A percentile compares a stretch with the other conserved stretches of the same genome.
Evolutionary conservation across 2,113 vertebrate species (phyloP).

Genomic region (Ceyx cyanopectus): DNA sequence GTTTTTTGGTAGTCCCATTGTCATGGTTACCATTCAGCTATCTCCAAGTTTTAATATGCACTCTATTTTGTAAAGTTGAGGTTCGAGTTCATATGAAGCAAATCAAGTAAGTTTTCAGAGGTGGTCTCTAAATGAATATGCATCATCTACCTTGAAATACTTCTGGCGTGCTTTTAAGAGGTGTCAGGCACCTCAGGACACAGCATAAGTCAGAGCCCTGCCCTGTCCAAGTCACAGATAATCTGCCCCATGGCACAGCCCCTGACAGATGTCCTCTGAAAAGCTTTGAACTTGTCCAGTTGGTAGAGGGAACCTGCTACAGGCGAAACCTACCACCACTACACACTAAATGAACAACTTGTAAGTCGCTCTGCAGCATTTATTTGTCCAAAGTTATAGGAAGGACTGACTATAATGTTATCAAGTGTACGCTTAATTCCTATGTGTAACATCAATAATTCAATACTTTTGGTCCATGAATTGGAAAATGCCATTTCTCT

Average conservation of each 20-base stretch:
- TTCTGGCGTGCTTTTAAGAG: not conserved
- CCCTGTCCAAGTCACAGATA: not conserved
- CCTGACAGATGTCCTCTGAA: not conserved
- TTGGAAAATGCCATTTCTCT: not conserved
- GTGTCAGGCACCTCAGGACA: not conserved
- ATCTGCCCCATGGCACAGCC: not conserved
- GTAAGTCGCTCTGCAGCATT: not conserved
- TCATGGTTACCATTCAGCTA: slow-evolving; percentile 51
- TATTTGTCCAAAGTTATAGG: not conserved
- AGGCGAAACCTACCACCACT: not conserved
- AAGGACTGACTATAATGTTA: not conserved
- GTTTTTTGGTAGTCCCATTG: not conserved
- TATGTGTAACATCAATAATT: not conserved
- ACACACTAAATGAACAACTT: not conserved
- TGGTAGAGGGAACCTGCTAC: not conserved
- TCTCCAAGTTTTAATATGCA: slow-evolving; percentile 28
- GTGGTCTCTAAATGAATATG: not conserved
- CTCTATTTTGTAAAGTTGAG: slow-evolving; percentile 21
- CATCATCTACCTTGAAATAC: not conserved
- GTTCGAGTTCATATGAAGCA: slow-evolving; percentile 35
- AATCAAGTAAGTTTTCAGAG: slow-evolving; percentile 18
- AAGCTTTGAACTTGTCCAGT: not conserved
- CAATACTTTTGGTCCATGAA: not conserved
- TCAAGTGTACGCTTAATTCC: not conserved
- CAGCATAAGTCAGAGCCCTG: not conserved